phyloP scores from a whole-genome alignment of 2,888 invertebrate genomes.

The Campaea margaritaria region DNA sequence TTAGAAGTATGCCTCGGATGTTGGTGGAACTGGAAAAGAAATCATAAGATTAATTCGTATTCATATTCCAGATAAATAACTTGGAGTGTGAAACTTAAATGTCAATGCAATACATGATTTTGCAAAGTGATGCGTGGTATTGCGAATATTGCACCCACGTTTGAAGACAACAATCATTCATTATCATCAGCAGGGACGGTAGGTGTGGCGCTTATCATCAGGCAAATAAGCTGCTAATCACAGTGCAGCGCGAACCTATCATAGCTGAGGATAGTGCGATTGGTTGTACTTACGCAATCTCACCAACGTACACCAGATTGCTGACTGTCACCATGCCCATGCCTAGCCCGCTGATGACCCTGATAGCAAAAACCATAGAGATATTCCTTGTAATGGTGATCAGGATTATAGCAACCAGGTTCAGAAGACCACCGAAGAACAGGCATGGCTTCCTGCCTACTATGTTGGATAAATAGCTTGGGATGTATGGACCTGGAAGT shows the following conservation, averaged over 20 bases:
- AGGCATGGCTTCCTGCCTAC: constrained; percentile 55
- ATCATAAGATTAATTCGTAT: too few relatives aligned
- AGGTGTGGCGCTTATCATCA: too few relatives aligned
- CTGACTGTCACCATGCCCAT: constrained; percentile 47
- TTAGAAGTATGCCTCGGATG: constrained; percentile 55
- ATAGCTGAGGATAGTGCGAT: too few relatives aligned
- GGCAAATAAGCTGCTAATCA: too few relatives aligned
- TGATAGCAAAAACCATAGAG: constrained; percentile 46
- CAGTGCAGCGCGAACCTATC: too few relatives aligned
- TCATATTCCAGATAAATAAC: too few relatives aligned
- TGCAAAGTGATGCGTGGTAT: too few relatives aligned
- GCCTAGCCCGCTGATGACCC: constrained; percentile 49
- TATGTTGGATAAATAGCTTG: constrained; percentile 51
- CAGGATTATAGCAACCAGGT: constrained; percentile 44
- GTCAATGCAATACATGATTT: too few relatives aligned
- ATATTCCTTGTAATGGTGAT: constrained; percentile 46
- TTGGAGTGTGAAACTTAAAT: too few relatives aligned
- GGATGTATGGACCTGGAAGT: constrained; percentile 50
- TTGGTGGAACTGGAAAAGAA: constrained; percentile 50
- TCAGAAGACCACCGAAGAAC: constrained; percentile 44
- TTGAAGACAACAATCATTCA: too few relatives aligned
- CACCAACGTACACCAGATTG: constrained; percentile 58
- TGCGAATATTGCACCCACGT: too few relatives aligned
- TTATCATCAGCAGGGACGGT: too few relatives aligned
- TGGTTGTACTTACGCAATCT: constrained; percentile 58